Evolutionary conservation across 1,140 invertebrate species (phyloP).

Genomic region (Odontomachus brunneus): DNA sequence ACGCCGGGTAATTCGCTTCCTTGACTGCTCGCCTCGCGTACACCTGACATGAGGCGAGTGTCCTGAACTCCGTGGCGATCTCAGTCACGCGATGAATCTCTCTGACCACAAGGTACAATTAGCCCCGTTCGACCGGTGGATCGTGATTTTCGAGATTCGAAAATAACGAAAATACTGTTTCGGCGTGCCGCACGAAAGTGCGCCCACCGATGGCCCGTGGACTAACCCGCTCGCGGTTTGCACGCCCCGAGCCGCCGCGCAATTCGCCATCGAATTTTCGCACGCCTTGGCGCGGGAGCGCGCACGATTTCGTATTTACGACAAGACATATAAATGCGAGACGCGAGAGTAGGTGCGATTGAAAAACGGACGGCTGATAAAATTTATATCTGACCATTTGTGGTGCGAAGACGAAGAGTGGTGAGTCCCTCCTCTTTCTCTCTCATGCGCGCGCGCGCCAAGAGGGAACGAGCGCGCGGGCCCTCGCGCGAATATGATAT

Average conservation of each 20-base stretch:
- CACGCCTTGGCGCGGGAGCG: slow-evolving; percentile 12
- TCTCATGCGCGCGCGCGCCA: too few relatives aligned
- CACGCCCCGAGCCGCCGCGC: not conserved
- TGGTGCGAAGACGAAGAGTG: not conserved
- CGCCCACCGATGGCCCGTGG: not conserved
- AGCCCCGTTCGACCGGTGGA: not conserved
- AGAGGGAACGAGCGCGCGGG: not conserved
- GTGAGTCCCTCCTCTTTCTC: too few relatives aligned
- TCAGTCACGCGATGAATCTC: slow-evolving; percentile 47
- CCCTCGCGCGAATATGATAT: slow-evolving; percentile 36
- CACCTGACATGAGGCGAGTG: slow-evolving; percentile 16
- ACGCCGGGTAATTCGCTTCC: slow-evolving; percentile 33
- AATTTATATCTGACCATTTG: slow-evolving; percentile 47
- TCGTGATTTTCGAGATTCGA: too few relatives aligned
- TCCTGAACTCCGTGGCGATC: slow-evolving; percentile 36
- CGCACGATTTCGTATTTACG: slow-evolving; percentile 9
- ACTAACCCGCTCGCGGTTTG: slow-evolving; percentile 8
- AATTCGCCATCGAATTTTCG: slow-evolving; percentile 4
- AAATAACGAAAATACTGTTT: too few relatives aligned
- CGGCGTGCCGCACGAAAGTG: slow-evolving; percentile 31
- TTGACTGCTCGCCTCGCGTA: not conserved
- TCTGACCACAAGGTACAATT: slow-evolving; percentile 28
- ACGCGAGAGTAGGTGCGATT: not conserved
- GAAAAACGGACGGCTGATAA: not conserved
- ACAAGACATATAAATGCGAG: slow-evolving; percentile 30